Evolutionary conservation across 2,888 invertebrate species (phyloP), one percentile per base, ranked within the genome.

Genomic region (Dioctria linearis): DNA sequence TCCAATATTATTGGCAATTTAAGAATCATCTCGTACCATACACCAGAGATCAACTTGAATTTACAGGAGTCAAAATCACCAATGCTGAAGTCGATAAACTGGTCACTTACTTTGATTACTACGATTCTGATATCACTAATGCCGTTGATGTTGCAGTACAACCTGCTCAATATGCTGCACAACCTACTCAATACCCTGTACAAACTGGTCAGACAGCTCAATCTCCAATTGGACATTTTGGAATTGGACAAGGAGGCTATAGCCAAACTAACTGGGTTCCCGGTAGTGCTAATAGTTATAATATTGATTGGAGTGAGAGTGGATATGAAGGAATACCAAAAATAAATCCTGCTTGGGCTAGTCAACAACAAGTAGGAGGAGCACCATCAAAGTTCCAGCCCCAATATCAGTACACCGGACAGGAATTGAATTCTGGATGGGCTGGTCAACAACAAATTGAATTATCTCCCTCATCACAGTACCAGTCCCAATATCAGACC

Each of bases 31-130:
- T 93, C 69, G 90, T 91, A 11, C 88, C 90, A n/a, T 94, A 95
- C 89, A 91, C 90, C 1, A 89, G 88, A 75, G 91, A 92, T n/a
- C 91, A 93, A 82, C 87, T 93, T 6, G 85, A 89, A 83, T 92
- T 91, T 89, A 90, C 91, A 0, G 93, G 92, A 43, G 90, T 93
- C n/a, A 91, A 91, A 82, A 90, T 94, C 80, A 90, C 92, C 81
- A 90, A 90, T 25, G 89, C 93, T 1, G 88, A 90, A 3, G 90
- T 92, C 42, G 92, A 92, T 85, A 91, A 92, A 80, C 88, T 94
- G 5, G 87, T 91, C 39, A 94, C 94, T 3, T 93, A 91, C 89
- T 93, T 93, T 83, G 93, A 94, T 84, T 90, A 92, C 84, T 92
- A 90, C 85, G 90, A 93, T 63, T 88, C 92, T 86, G 92, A 93